Conservation (phyloP, 2,797 vertebrate genomes). For the Chloroceryle amazona region DNA sequence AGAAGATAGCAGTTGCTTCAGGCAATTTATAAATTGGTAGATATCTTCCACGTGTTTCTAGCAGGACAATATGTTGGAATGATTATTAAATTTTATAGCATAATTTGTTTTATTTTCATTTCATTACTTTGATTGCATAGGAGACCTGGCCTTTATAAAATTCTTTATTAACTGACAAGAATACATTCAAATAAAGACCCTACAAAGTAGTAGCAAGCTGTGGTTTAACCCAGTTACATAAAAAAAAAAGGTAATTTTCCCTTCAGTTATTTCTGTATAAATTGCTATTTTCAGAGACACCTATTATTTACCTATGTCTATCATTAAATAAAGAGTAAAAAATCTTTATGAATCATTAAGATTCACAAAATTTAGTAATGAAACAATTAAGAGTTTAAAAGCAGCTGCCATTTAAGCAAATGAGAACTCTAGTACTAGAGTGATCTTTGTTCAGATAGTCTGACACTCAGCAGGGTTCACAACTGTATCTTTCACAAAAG, state of each 20-base stretch:
- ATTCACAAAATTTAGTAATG: neutral
- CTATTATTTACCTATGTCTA: neutral
- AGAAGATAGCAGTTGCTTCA: neutral
- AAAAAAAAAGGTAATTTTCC: neutral
- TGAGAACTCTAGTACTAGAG: neutral
- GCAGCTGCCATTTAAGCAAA: neutral
- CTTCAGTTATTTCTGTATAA: neutral
- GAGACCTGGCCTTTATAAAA: neutral
- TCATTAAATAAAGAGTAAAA: neutral
- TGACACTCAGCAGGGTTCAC: neutral
- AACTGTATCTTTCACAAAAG: neutral
- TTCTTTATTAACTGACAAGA: neutral
- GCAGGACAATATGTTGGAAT: neutral
- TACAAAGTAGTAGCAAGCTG: neutral
- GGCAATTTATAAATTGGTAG: neutral
- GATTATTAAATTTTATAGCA: neutral
- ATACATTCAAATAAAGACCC: neutral
- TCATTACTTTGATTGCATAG: neutral
- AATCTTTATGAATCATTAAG: neutral
- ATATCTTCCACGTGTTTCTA: neutral
- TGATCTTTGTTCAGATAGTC: neutral
- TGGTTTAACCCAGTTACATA: neutral
- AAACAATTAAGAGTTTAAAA: neutral
- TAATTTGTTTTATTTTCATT: neutral
- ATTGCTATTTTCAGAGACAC: neutral